These are phyloP conservation scores for Drosophila kanapiae DNA, from an alignment of 1,140 invertebrate genomes.

Conservation along the genomic window DNA sequence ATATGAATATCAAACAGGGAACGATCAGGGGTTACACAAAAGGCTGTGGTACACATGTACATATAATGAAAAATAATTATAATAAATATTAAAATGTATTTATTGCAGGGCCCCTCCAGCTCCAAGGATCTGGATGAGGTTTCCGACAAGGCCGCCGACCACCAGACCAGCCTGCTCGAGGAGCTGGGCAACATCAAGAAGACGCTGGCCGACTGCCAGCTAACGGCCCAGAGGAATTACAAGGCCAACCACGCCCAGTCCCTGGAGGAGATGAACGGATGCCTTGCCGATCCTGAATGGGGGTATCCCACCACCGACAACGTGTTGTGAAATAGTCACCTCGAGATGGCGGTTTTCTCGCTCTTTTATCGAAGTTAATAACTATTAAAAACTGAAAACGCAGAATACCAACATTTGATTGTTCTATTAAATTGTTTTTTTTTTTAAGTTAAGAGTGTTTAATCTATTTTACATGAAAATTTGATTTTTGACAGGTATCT, in stretches of 20 bases:
- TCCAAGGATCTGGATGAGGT: not conserved
- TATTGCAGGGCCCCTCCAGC: constrained; percentile 5
- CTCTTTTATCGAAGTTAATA: too few species aligned
- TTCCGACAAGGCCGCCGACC: constrained; percentile 8
- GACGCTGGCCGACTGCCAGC: not conserved
- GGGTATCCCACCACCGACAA: constrained; percentile 2
- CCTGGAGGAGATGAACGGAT: not conserved
- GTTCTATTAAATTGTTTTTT: too few species aligned
- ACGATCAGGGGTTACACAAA: too few species aligned
- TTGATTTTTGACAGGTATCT: too few species aligned
- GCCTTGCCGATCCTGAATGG: constrained; percentile 8
- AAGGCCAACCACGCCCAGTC: constrained; percentile 8
- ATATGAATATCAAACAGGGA: not conserved
- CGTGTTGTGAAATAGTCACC: not conserved
- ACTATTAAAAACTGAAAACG: too few species aligned
- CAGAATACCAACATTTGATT: too few species aligned
- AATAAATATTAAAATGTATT: too few species aligned
- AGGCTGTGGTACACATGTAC: too few species aligned
- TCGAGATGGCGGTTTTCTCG: too few species aligned
- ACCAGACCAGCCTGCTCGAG: not conserved
- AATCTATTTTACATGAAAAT: too few species aligned
- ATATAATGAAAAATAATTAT: too few species aligned
- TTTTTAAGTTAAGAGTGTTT: too few species aligned
- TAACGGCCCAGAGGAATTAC: not conserved
- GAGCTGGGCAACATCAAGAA: not conserved